These are phyloP conservation scores for Chionis minor DNA, from an alignment of 2,113 vertebrate species.

Conservation along the genomic window DNA sequence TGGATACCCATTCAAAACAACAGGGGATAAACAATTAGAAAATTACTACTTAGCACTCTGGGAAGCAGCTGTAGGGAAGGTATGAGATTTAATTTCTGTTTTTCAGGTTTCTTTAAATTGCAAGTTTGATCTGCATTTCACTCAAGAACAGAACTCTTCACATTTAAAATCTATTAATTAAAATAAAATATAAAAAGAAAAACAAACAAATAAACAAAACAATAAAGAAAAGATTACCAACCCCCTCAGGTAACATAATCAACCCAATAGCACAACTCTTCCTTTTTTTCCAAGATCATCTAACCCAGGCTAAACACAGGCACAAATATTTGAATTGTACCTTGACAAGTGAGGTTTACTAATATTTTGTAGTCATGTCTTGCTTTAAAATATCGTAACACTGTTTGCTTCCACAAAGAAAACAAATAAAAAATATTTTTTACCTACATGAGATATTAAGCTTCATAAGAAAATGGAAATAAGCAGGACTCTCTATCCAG, in stretches of 20 bases:
- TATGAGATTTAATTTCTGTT: neutral
- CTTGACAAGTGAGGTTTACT: neutral
- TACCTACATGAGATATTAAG: neutral
- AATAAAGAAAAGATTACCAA: neutral
- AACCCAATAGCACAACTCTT: neutral
- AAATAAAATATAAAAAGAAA: neutral
- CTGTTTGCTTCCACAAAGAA: neutral
- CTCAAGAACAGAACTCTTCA: neutral
- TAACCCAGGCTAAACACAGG: neutral
- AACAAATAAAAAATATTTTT: neutral
- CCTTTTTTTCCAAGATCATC: neutral
- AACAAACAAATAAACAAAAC: neutral
- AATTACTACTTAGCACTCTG: neutral
- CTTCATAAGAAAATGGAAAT: neutral
- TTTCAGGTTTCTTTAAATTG: neutral
- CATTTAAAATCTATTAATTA: neutral
- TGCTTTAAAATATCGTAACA: neutral
- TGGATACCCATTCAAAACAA: neutral
- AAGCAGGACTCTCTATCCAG: neutral
- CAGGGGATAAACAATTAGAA: neutral
- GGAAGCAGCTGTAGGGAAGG: neutral
- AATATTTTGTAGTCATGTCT: neutral
- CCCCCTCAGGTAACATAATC: neutral
- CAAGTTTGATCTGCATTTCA: neutral
- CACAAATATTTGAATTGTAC: neutral